phyloP scores from a whole-genome alignment of 2,797 vertebrate species.

The Hyperoplus lanceolatus region DNA sequence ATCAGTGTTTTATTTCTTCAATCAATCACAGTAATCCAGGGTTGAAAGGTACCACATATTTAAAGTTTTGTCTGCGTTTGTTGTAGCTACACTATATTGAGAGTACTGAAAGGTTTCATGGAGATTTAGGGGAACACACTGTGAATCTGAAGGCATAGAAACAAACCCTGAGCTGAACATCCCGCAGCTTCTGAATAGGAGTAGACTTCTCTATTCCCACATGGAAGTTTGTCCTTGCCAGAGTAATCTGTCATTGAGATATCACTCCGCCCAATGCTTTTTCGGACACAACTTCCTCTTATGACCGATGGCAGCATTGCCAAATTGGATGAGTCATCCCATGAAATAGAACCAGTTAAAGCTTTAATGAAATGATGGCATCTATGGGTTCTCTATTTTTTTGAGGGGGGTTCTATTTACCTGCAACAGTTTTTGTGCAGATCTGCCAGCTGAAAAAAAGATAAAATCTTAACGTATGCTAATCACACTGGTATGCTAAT shows the following conservation, averaged over 20 bases:
- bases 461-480: conserved; percentile 60
- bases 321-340: conserved; percentile 67
- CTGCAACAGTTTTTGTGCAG: conserved; percentile 63
- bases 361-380: conserved; percentile 67
- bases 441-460: conserved; percentile 60
- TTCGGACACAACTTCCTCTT: conserved; percentile 67
- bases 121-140: conserved; percentile 45
- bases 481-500: conserved; percentile 69
- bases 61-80: conserved; percentile 26
- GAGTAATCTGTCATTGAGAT: conserved; percentile 62
- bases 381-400: conserved; percentile 43
- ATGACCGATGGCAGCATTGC: conserved; percentile 56
- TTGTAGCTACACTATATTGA: conserved; percentile 24
- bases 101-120: conserved; percentile 37
- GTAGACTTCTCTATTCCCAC: conserved; percentile 52
- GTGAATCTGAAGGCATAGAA: conserved; percentile 46
- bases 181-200: conserved; percentile 38
- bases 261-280: conserved; percentile 50
- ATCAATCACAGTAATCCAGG: conserved; percentile 60
- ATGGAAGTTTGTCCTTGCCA: conserved; percentile 55
- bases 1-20: conserved; percentile 56
- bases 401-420: conserved; percentile 46
- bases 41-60: conserved; percentile 37
- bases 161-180: conserved; percentile 25
- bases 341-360: conserved; percentile 70